These are phyloP conservation scores for Pteronotus mesoamericanus DNA, from an alignment of 2,797 vertebrate species.

Conservation along the genomic window DNA sequence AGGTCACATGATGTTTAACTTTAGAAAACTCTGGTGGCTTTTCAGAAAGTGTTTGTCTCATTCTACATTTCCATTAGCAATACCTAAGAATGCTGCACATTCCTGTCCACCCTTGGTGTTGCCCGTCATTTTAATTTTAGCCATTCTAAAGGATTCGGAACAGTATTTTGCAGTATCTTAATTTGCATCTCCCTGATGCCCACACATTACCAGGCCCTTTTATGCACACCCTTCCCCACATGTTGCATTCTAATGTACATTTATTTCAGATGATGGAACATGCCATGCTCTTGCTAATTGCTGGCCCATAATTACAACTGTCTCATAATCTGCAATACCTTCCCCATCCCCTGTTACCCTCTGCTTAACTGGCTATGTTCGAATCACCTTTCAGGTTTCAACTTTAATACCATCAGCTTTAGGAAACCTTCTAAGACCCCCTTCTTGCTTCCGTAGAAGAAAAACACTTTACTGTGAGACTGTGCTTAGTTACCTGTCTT, in stretches of 20 bases:
- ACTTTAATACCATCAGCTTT: neutral
- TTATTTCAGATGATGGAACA: neutral
- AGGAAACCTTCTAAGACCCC: neutral
- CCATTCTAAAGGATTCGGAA: neutral
- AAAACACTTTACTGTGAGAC: neutral
- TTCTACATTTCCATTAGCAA: neutral
- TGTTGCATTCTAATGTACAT: neutral
- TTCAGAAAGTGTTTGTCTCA: neutral
- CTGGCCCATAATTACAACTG: neutral
- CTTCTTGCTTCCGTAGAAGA: neutral
- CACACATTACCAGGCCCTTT: no score
- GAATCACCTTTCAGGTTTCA: neutral
- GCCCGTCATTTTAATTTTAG: neutral
- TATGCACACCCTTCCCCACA: accelerated
- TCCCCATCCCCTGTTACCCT: neutral
- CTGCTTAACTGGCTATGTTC: neutral
- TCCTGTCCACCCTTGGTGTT: neutral
- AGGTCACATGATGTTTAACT: neutral
- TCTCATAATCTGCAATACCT: neutral
- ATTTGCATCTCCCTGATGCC: no score
- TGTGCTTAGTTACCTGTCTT: neutral
- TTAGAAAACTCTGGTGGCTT: neutral
- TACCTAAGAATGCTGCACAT: neutral
- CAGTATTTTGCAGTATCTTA: neutral
- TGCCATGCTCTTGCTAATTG: neutral